Base-by-base conservation (phyloP, 2,888 invertebrate species). In the Lypha dubia region DNA sequence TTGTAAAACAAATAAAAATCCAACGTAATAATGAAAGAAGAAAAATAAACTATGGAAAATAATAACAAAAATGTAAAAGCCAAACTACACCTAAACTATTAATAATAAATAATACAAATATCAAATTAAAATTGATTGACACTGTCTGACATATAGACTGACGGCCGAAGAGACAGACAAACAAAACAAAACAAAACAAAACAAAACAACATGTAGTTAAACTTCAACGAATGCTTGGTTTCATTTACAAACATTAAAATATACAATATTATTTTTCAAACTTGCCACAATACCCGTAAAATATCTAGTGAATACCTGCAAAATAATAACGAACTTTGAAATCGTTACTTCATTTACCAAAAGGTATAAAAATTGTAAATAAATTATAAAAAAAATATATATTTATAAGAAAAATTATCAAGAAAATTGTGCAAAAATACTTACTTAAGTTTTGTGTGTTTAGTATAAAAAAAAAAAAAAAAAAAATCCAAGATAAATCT, bases 91-190 rank as follows among this genome's bases (percentile, higher is more conserved):
- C 71, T 58, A 44, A 79, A 46, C 75, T 84, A 84, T 80, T 79
- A 70, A 62, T 74, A 84, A 84, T 84, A 80, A 79, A 84, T 83
- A 84, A 79, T 84, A 80, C 75, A 84, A 84, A 84, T 76, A 80
- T 75, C 75, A 83, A 79, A 83, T 83, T 79, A 75, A 79, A 83
- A 79, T 83, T 79, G 83, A 83, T 83, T 83, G 79, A 83, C 83
- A 83, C 60, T 79, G 79, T 79, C 79, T 75, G 75, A 79, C 83
- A 75, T 49, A 79, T 65, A 79, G 73, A 71, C 71, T 62, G 60
- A 62, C 38, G 28, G 41, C 53, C 71, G 5, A 15, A 76, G 22
- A 56, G 38, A 56, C 63, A 62, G 22, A 53, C 58, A 63, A 49
- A 60, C 51, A 62, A 22, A 53, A n/a, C n/a, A n/a, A n/a, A n/a